Percentiles rank a stretch among this genome's conserved stretches.
Conservation (phyloP, 2,888 invertebrate genomes). For the Meganola albula region DNA sequence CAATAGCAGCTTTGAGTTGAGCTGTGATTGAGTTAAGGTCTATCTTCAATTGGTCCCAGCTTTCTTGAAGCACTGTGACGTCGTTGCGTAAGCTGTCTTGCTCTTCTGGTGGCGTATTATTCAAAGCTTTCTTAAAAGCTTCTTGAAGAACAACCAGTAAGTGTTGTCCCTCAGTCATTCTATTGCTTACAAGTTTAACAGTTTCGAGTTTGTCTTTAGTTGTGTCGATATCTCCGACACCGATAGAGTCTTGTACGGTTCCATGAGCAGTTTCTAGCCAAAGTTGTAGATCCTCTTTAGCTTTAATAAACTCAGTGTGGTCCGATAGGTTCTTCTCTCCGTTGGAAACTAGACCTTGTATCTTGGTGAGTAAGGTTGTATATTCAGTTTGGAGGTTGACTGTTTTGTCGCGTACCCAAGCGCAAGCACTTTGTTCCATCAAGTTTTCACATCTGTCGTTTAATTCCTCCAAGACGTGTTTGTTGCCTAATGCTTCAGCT, state of each 20-base stretch:
- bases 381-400: slow-evolving; percentile 90
- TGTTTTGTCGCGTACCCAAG: slow-evolving; percentile 91
- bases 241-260: slow-evolving; percentile 88
- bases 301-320: slow-evolving; percentile 93
- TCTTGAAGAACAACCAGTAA: slow-evolving; percentile 89
- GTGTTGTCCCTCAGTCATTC: slow-evolving; percentile 91
- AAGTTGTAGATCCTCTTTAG: slow-evolving; percentile 87
- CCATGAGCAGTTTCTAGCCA: slow-evolving; percentile 91
- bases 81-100: slow-evolving; percentile 87
- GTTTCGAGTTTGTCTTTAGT: slow-evolving; percentile 90
- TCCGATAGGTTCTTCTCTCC: slow-evolving; percentile 94
- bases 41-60: slow-evolving; percentile 93
- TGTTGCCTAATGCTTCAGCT: slow-evolving; percentile 85
- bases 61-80: slow-evolving; percentile 86
- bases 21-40: slow-evolving; percentile 92
- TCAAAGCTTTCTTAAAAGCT: slow-evolving; percentile 89
- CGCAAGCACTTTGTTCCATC: slow-evolving; percentile 90
- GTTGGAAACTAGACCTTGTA: slow-evolving; percentile 88
- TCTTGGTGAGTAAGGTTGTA: slow-evolving; percentile 85
- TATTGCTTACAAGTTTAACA: slow-evolving; percentile 83
- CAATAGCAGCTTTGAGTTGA: slow-evolving; percentile 88
- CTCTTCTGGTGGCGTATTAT: slow-evolving; percentile 87
- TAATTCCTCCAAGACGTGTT: slow-evolving; percentile 87
- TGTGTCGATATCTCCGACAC: slow-evolving; percentile 86
- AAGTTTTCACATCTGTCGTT: slow-evolving; percentile 92